Conservation (phyloP, 2,888 invertebrate genomes). For the Mystacides longicornis region DNA sequence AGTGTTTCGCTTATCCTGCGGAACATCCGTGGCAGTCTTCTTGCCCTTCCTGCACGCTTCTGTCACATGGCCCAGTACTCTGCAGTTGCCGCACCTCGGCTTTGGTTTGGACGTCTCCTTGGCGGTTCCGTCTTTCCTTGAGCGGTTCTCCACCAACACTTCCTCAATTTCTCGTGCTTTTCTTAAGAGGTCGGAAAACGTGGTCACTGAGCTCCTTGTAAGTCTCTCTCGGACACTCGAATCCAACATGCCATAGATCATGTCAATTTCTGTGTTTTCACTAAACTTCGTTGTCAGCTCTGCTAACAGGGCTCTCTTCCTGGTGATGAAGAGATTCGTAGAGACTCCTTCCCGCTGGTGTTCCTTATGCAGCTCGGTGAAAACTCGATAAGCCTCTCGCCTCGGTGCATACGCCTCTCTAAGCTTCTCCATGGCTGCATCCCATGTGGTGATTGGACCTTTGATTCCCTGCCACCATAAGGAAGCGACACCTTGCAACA, state of each 20-base stretch:
- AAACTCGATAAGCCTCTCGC: neutral
- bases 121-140: no score
- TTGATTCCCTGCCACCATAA: neutral
- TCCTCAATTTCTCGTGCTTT: constrained; percentile 5
- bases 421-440: neutral
- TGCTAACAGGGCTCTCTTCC: neutral
- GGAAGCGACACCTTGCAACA: neutral
- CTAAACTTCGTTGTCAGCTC: no score
- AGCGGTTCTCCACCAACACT: no score
- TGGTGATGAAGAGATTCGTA: neutral
- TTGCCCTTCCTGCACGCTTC: constrained; percentile 2
- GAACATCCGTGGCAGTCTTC: no score
- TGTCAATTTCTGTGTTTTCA: no score
- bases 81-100: constrained; percentile 3
- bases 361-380: neutral
- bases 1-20: neutral
- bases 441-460: neutral
- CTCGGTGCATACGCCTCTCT: neutral
- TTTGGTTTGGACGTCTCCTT: no score
- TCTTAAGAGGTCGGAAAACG: neutral
- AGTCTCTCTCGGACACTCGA: neutral
- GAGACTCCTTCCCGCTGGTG: neutral
- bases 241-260: neutral
- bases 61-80: neutral
- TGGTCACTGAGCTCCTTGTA: neutral